Base-by-base conservation (phyloP, 2,888 invertebrate species). In the Hartigia nigra region DNA sequence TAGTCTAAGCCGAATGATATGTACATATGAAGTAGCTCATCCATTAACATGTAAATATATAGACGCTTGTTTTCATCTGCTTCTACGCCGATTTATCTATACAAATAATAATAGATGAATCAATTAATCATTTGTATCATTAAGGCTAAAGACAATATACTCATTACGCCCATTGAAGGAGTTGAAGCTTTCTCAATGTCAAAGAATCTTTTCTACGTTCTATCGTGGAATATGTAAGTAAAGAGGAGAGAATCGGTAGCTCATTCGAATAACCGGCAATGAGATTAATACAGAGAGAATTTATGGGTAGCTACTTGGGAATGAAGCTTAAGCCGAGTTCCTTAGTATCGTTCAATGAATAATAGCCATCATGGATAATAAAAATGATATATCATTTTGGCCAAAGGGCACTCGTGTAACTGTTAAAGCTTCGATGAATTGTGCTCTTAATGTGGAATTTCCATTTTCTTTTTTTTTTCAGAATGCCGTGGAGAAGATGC, bases 401-500 rank as follows among this genome's bases (percentile, higher is more conserved):
- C 55, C 23, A 23, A 23, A 55, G 23, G 23, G 23, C 23, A 55
- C 23, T 55, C 55, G 55, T 23, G 5, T 55, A 55, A 14, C 23
- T 23, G 9, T 55, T 55, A 55, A 23, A 9, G 55, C 55, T 23
- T 72, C 12, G 72, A 31, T 72, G 32, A 72, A 31, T 31, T 34
- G 31, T 34, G 9, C 31, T 34, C 4, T 12, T 72, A 72, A 32
- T 34, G 12, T 31, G 31, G 12, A 23, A 55, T 55, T 23, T 39
- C 4, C 37, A 12, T 4, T 39, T 80, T 39, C n/a, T 81, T 81
- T 84, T 80, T 81, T 77, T 78, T 89, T 90, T 69, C 87, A 91
- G 91, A 89, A 91, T 91, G 91, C 90, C 85, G 88, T 87, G 88
- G 84, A 84, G 85, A 90, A 91, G 86, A 91, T 91, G 91, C 88